Percentiles rank a stretch among this genome's conserved stretches.
These are phyloP conservation scores for Synanthedon tipuliformis DNA, from an alignment of 2,888 invertebrate genomes.

Conservation along the genomic window DNA sequence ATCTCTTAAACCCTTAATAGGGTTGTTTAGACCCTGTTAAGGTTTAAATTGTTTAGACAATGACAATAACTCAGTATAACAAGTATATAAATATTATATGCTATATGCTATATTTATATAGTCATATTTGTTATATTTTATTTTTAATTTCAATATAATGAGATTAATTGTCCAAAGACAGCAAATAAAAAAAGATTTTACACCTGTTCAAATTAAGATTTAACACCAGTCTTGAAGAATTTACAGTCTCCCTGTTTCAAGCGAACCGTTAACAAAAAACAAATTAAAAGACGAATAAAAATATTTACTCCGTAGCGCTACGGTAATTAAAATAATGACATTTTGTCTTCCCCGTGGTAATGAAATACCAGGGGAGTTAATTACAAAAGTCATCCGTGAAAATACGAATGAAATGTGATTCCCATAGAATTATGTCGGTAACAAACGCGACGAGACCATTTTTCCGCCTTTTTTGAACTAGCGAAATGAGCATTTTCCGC, in stretches of 20 bases:
- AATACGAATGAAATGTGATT: constrained; percentile 15
- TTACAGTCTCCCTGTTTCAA: constrained; percentile 11
- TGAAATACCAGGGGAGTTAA: constrained; percentile 16
- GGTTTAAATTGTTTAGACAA: no score
- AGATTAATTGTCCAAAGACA: no score
- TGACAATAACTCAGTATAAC: no score
- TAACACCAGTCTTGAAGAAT: constrained; percentile 7
- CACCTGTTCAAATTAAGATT: constrained; percentile 5
- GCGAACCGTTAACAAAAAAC: constrained; percentile 5
- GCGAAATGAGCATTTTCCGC: constrained; percentile 10
- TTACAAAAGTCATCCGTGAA: constrained; percentile 13
- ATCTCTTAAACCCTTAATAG: no score
- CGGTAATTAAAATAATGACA: constrained; percentile 9
- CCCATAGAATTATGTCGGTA: constrained; percentile 25
- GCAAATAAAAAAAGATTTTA: background rate
- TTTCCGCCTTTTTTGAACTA: constrained; percentile 25
- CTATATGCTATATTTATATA: no score
- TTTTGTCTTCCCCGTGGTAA: constrained; percentile 9
- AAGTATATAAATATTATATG: no score
- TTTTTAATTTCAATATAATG: no score
- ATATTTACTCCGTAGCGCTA: background rate
- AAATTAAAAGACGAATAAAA: constrained; percentile 2
- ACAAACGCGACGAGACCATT: constrained; percentile 17
- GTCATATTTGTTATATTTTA: no score
- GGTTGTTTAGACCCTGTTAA: no score